Base-by-base conservation (phyloP, 2,888 invertebrate genomes). In the Zeuzera pyrina region DNA sequence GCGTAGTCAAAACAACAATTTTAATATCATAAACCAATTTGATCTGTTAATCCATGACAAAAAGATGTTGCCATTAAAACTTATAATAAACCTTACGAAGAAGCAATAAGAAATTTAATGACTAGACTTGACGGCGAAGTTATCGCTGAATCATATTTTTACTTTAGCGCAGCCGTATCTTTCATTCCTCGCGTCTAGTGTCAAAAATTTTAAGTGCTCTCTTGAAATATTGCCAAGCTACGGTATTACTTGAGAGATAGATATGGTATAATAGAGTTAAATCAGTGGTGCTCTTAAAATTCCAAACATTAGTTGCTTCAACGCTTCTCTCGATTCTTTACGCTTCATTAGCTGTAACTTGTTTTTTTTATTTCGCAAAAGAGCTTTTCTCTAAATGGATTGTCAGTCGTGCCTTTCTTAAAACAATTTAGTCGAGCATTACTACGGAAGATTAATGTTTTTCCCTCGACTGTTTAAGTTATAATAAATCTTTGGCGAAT, bases 191-290 rank as follows among this genome's bases (percentile, higher is more conserved):
- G 21, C 19, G 36, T 53, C 50, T 52, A 48, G 51, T 57, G 58
- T 62, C 58, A 59, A 61, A 59, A 57, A 59, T 54, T 53, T 62
- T 66, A 65, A 69, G 70, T 67, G 66, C 63, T 66, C 59, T 62
- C 58, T 67, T 68, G 68, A 71, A 67, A 64, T 67, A 69, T 58
- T 68, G 67, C 68, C 69, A 67, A 57, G 29, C 31, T 33, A 36
- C 31, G 36, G 35, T 36, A 39, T 36, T 35, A 38, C 29, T 34
- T 24, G 31, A 35, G 39, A 35, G 47, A 53, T 47, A 43, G 49
- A 45, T 47, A 43, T 42, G 45, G 41, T 33, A 47, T 43, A 10
- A 12, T 41, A 42, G 42, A 51, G 50, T 51, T 46, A 49, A 55
- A 54, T 55, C 52, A 12, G 40, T 52, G 49, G 42, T 38, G 45